phyloP scores from a whole-genome alignment of 2,888 invertebrate species.

The Tinea semifulvella region DNA sequence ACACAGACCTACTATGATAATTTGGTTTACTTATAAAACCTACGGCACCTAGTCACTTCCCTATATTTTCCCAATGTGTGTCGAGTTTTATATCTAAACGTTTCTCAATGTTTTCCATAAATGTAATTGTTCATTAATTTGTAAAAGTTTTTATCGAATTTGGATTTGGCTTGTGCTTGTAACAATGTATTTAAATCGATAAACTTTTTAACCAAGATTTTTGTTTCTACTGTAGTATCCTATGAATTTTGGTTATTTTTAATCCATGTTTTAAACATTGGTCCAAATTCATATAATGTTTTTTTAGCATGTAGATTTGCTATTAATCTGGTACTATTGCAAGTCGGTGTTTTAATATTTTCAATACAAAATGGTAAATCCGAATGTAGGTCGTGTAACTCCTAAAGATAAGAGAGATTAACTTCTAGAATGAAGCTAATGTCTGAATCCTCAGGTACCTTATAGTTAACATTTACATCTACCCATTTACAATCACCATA shows the following conservation, averaged over 20 bases:
- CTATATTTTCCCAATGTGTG: slow-evolving; percentile 27
- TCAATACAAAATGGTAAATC: slow-evolving; percentile 15
- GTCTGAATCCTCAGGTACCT: slow-evolving; percentile 15
- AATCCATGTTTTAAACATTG: slow-evolving; percentile 25
- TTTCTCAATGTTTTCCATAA: slow-evolving; percentile 32
- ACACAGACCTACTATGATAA: slow-evolving; percentile 29
- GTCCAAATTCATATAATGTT: slow-evolving; percentile 26
- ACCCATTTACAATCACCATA: too few relatives aligned
- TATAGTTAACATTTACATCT: slow-evolving; percentile 22
- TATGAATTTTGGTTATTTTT: slow-evolving; percentile 27
- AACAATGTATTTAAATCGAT: slow-evolving; percentile 35
- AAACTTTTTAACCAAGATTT: slow-evolving; percentile 32
- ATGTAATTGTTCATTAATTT: slow-evolving; percentile 38
- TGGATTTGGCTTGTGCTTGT: slow-evolving; percentile 25
- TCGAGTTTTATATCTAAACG: slow-evolving; percentile 28
- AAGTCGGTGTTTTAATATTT: slow-evolving; percentile 13
- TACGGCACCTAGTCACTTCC: slow-evolving; percentile 24
- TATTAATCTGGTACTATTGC: slow-evolving; percentile 20
- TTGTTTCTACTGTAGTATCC: slow-evolving; percentile 33
- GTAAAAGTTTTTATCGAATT: slow-evolving; percentile 36
- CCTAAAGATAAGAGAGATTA: slow-evolving; percentile 24
- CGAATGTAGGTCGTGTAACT: slow-evolving; percentile 24
- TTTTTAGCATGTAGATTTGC: slow-evolving; percentile 23
- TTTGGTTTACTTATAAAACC: slow-evolving; percentile 24
- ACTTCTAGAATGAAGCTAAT: slow-evolving; percentile 27